Evolutionary conservation across 2,113 vertebrate genomes (phyloP).

Genomic region (Platichthys stellatus): DNA sequence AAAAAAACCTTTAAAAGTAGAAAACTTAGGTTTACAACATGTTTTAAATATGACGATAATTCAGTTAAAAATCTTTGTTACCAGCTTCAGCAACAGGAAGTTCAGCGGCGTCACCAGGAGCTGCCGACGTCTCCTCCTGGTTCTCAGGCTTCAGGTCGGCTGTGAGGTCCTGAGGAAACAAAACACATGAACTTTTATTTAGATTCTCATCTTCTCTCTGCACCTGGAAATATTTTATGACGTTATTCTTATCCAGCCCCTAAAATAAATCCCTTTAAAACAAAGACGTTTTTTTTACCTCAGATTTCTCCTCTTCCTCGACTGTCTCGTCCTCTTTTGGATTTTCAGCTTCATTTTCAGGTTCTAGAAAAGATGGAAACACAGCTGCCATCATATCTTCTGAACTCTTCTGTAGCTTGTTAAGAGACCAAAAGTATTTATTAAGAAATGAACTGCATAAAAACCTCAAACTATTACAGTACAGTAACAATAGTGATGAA

Average conservation of each 20-base stretch:
- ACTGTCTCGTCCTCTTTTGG: background rate
- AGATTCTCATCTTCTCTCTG: too few relatives aligned
- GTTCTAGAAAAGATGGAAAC: conserved; percentile 15
- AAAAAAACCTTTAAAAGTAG: too few relatives aligned
- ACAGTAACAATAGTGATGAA: too few relatives aligned
- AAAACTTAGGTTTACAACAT: too few relatives aligned
- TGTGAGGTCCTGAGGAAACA: background rate
- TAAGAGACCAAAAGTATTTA: background rate
- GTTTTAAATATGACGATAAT: too few relatives aligned
- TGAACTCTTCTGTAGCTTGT: too few relatives aligned
- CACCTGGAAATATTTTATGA: too few relatives aligned
- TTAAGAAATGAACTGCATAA: too few relatives aligned
- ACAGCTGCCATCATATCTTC: background rate
- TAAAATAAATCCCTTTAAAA: too few relatives aligned
- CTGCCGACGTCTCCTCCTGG: background rate
- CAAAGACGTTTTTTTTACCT: conserved; percentile 24
- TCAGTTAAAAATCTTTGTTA: background rate
- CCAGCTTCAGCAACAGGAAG: background rate
- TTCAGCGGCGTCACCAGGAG: background rate
- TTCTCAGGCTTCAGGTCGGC: conserved; percentile 13
- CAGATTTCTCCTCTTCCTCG: background rate
- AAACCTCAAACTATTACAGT: too few relatives aligned
- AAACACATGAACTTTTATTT: too few relatives aligned
- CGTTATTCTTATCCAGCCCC: too few relatives aligned
- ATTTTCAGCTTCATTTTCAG: conserved; percentile 25